Conservation (phyloP, 2,797 vertebrate genomes). For the Helostoma temminkii region DNA sequence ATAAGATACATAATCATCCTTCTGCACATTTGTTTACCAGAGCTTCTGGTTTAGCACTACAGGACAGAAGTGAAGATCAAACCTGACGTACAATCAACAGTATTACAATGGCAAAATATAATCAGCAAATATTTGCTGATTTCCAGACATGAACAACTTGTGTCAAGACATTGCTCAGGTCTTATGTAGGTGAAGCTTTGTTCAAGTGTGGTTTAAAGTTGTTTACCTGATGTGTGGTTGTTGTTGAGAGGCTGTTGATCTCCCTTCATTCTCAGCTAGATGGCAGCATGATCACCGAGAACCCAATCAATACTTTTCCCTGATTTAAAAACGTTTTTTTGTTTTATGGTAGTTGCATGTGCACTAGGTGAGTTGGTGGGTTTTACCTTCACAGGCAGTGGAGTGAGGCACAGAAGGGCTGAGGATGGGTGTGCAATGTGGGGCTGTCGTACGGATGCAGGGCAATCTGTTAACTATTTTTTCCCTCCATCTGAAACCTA, state of each 20-base stretch:
- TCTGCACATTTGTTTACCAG: too few relatives aligned
- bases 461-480: constrained; percentile 84
- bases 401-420: background rate
- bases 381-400: constrained; percentile 4
- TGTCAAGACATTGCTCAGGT: background rate
- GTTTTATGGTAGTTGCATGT: background rate
- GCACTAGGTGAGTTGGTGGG: background rate
- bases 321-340: background rate
- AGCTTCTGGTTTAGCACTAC: too few relatives aligned
- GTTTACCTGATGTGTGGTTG: constrained; percentile 6
- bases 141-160: too few relatives aligned
- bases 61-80: too few relatives aligned
- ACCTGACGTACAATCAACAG: too few relatives aligned
- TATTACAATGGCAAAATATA: too few relatives aligned
- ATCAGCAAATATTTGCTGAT: too few relatives aligned
- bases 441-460: constrained; percentile 41
- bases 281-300: constrained; percentile 53
- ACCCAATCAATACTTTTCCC: constrained; percentile 21
- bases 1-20: too few relatives aligned
- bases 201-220: background rate
- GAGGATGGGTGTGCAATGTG: constrained; percentile 9
- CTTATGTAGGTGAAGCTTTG: background rate
- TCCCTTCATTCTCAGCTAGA: constrained; percentile 55
- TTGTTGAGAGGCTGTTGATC: constrained; percentile 9
- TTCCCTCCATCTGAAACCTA: constrained; percentile 77